Evolutionary conservation across 2,113 vertebrate genomes (phyloP).

Genomic region (Lontra canadensis): DNA sequence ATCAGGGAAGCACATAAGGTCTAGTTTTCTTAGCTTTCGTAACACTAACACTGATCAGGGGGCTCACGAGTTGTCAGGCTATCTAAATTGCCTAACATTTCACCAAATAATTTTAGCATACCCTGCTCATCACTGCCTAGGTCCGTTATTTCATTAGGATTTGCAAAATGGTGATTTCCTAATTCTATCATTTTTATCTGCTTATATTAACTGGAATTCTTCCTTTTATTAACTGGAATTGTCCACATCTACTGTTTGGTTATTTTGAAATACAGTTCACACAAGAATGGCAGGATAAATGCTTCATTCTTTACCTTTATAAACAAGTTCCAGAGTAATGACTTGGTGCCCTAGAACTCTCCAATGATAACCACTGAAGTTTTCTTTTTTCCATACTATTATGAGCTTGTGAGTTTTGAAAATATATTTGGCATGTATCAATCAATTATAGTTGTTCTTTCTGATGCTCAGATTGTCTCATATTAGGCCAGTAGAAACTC

Average conservation of each 20-base stretch:
- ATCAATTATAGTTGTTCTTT: neutral
- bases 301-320: neutral
- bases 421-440: neutral
- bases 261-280: constrained; percentile 36
- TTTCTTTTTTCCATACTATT: neutral
- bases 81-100: neutral
- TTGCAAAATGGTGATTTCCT: constrained; percentile 23
- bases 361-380: neutral
- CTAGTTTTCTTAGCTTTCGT: neutral
- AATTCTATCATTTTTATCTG: neutral
- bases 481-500: neutral
- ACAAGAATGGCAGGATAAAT: constrained; percentile 29
- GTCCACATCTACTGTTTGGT: neutral
- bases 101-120: neutral
- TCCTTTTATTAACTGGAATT: constrained; percentile 10
- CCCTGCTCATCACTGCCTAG: neutral
- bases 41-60: neutral
- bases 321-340: neutral
- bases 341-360: neutral
- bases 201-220: constrained; percentile 33
- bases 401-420: neutral
- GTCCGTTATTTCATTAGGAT: neutral
- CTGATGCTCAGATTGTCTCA: neutral
- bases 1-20: neutral
- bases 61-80: neutral